Evolutionary conservation across 1,140 invertebrate genomes (phyloP).

Genomic region (Musca domestica): DNA sequence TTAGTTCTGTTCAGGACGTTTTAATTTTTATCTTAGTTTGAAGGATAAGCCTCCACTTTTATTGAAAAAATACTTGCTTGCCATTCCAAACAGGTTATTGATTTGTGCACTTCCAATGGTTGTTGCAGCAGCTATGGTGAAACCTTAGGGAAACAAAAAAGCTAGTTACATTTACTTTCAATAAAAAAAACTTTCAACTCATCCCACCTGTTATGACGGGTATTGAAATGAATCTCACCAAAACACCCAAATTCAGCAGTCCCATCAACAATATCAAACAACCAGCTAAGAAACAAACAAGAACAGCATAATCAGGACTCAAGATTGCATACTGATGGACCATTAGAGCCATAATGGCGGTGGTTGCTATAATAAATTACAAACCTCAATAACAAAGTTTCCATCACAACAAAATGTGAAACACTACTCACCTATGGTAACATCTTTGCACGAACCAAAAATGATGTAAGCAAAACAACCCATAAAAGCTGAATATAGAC

Average conservation of each 20-base stretch:
- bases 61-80: too few species aligned
- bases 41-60: too few species aligned
- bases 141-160: slow-evolving; percentile 54
- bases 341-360: slow-evolving; percentile 77
- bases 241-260: slow-evolving; percentile 79
- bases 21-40: too few species aligned
- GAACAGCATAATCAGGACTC: slow-evolving; percentile 73
- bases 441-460: slow-evolving; percentile 84
- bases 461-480: slow-evolving; percentile 82
- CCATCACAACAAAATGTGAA: neutral
- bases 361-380: slow-evolving; percentile 61
- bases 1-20: too few species aligned
- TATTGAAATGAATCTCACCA: slow-evolving; percentile 86
- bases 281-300: slow-evolving; percentile 78
- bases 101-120: slow-evolving; percentile 82
- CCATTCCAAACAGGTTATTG: slow-evolving; percentile 73
- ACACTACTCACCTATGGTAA: slow-evolving; percentile 65
- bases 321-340: slow-evolving; percentile 64
- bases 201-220: slow-evolving; percentile 81
- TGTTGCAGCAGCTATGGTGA: slow-evolving; percentile 84
- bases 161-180: too few species aligned
- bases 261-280: slow-evolving; percentile 73
- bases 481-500: slow-evolving; percentile 80
- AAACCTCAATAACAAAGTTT: too few species aligned
- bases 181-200: neutral